These are phyloP conservation scores for Xenops minutus DNA, from an alignment of 2,797 vertebrate species.

Conservation along the genomic window DNA sequence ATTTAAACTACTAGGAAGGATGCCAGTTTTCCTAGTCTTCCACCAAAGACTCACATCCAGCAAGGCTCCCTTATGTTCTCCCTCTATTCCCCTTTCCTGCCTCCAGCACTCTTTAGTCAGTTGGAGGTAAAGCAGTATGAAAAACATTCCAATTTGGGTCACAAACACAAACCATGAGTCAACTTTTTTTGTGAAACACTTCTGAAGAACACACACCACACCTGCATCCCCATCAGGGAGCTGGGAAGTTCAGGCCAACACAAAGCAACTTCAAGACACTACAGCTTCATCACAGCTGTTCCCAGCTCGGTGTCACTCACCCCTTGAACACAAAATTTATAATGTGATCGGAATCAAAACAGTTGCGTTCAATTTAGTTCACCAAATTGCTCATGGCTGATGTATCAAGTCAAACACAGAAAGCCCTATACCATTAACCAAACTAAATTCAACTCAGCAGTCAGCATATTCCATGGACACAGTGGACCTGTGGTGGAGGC, in stretches of 20 bases:
- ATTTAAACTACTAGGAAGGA: not conserved
- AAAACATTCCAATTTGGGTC: not conserved
- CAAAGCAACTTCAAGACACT: not conserved
- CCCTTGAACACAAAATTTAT: not conserved
- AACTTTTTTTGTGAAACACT: not conserved
- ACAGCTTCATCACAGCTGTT: not conserved
- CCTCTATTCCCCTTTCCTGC: not conserved
- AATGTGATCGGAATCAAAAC: not conserved
- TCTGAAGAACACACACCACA: not conserved
- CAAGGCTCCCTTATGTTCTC: not conserved
- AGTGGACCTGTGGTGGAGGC: too few relatives aligned
- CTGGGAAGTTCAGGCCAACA: not conserved
- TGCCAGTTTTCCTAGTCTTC: not conserved
- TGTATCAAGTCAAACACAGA: not conserved
- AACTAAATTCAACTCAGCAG: not conserved
- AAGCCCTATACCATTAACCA: not conserved
- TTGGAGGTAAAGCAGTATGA: not conserved
- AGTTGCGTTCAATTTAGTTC: not conserved
- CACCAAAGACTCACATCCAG: not conserved
- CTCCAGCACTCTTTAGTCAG: not conserved
- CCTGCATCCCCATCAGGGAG: not conserved
- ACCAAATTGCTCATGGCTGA: not conserved
- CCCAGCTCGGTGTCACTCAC: not conserved
- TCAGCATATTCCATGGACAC: not conserved
- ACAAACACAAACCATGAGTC: not conserved